Evolutionary conservation across 2,113 vertebrate species (phyloP).

Genomic region (Pitta sordida): DNA sequence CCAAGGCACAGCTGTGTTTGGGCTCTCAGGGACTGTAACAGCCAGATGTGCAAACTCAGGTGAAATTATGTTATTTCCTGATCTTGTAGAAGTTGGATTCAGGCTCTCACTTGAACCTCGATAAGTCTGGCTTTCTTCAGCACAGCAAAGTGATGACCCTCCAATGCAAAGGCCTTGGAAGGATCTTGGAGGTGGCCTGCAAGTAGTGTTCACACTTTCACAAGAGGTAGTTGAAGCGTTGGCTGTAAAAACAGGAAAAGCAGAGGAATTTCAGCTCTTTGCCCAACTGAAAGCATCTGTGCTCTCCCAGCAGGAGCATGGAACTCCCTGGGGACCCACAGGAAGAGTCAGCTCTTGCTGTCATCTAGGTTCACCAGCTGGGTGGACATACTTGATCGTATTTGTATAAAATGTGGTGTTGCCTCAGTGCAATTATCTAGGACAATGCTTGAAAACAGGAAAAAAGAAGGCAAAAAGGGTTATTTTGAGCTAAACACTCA

Average conservation of each 20-base stretch:
- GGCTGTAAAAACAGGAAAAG: not conserved
- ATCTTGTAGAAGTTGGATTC: not conserved
- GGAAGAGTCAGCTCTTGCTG: not conserved
- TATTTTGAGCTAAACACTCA: not conserved
- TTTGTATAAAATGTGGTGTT: fast-evolving
- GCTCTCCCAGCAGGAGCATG: not conserved
- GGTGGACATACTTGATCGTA: fast-evolving
- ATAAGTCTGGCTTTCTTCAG: not conserved
- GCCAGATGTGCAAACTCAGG: not conserved
- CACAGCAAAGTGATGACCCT: fast-evolving
- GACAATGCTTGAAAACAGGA: not conserved
- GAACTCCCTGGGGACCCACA: not conserved
- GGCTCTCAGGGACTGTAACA: fast-evolving
- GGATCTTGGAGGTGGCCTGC: not conserved
- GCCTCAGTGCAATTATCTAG: not conserved
- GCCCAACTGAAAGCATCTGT: not conserved
- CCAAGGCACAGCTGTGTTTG: fast-evolving
- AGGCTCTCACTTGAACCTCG: not conserved
- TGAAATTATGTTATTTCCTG: not conserved
- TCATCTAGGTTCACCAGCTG: not conserved
- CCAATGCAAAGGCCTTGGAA: fast-evolving
- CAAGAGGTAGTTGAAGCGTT: not conserved
- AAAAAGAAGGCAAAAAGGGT: not conserved
- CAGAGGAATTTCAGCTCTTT: not conserved
- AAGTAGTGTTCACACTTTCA: not conserved